phyloP scores from a whole-genome alignment of 2,797 vertebrate species.

The Sternotherus odoratus region DNA sequence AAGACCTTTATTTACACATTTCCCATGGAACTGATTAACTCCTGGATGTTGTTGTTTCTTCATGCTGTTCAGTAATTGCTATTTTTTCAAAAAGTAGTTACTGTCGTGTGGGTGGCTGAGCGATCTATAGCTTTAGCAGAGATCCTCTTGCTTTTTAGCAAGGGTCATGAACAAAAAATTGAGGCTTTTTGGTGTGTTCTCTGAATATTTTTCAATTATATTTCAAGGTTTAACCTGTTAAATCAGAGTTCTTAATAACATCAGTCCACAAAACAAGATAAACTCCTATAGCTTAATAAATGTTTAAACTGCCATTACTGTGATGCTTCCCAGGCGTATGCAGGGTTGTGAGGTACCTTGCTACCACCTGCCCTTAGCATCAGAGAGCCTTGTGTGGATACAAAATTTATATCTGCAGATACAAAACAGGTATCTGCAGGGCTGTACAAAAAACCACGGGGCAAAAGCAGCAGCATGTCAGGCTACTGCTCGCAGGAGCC shows the following conservation, averaged over 20 bases:
- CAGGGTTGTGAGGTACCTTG: background rate
- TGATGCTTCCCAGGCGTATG: background rate
- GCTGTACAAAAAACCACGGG: no score
- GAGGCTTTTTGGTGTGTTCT: background rate
- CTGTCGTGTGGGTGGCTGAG: background rate
- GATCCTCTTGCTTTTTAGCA: background rate
- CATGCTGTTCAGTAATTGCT: background rate
- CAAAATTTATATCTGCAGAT: no score
- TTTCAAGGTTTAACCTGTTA: background rate
- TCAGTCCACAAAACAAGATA: background rate
- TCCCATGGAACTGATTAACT: background rate
- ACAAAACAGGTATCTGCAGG: no score
- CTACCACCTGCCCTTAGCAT: background rate
- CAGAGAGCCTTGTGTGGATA: background rate
- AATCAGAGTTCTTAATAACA: background rate
- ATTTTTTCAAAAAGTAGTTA: conserved; percentile 3
- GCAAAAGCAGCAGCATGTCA: no score
- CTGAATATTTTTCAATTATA: background rate
- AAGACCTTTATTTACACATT: background rate
- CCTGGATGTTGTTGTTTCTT: background rate
- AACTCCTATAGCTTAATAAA: background rate
- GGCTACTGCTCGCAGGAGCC: no score
- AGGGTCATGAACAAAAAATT: background rate
- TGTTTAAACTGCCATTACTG: background rate
- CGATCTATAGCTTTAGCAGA: background rate